Evolutionary conservation across 2,797 vertebrate genomes (phyloP), one percentile per base, ranked within the genome.

Genomic region (Meda fulgida): DNA sequence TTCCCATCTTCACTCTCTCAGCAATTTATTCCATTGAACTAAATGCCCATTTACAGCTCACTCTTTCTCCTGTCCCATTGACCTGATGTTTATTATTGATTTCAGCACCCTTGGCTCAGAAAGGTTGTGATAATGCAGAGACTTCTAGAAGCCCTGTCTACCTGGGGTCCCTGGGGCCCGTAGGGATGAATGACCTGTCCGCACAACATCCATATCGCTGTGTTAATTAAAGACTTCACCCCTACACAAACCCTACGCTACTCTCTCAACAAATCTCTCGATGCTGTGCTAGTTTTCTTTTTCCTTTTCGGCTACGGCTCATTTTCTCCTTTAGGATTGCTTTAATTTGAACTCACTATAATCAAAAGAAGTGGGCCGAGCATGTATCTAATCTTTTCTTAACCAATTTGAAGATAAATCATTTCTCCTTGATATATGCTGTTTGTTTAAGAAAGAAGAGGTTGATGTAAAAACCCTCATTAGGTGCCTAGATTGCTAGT

Each of bases 1-100:
- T 86, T 58, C 84, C 87, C 65, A 87, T 88, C 21, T 83, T 83
- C 29, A 19, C 70, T 10, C 67, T 48, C 84, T 23, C 81, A 90
- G 90, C 94, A 91, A 94, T 94, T 93, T 93, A 93, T 93, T 92
- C 92, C 88, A 85, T 86, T 86, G 84, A 92, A 91, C 92, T 94
- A 93, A 94, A 94, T 92, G 92, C 86, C 92, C 91, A 93, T 93
- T 93, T 92, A 92, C 92, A 93, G 92, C 88, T 91, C 91, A 90
- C 92, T 91, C 92, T 93, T 94, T 94, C 92, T 92, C 89, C 86
- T 85, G 86, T 93, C 82, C 86, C 91, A 93, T 93, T 94, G 93
- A 93, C 93, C 93, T 86, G 91, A 89, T 87, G 90, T 89, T 88
- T 90, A 92, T 94, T 93, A 94, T 95, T 79, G 93, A 93, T 94